A percentile compares a stretch with the other conserved stretches of the same genome.
Conservation (phyloP, 2,113 vertebrate species). For the Desmodus rotundus region DNA sequence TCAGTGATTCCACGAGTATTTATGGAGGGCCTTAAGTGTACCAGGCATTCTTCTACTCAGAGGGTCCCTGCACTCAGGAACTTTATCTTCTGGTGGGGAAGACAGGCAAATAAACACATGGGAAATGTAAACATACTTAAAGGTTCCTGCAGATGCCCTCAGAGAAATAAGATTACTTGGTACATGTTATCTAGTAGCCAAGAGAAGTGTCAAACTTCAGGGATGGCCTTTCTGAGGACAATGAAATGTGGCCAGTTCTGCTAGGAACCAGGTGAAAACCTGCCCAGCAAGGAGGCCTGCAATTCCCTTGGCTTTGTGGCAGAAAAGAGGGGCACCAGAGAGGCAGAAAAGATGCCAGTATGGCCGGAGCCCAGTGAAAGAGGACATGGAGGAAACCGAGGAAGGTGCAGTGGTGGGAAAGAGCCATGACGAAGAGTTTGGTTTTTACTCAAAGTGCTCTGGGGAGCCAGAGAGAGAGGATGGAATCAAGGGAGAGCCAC, state of each 20-base stretch:
- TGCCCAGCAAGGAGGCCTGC: background rate
- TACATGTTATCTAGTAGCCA: background rate
- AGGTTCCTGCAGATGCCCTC: background rate
- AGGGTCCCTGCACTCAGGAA: background rate
- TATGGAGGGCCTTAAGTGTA: background rate
- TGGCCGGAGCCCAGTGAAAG: background rate
- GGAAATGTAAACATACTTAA: background rate
- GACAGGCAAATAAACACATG: background rate
- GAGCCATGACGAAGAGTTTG: background rate
- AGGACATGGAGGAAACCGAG: background rate
- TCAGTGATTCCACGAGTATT: background rate
- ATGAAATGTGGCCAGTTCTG: background rate
- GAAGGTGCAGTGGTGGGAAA: background rate
- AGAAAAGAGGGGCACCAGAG: background rate
- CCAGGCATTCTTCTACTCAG: background rate
- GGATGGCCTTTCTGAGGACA: background rate
- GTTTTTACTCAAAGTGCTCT: background rate
- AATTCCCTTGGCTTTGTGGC: background rate
- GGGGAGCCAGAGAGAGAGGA: background rate
- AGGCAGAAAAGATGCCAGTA: background rate
- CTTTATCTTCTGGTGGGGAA: background rate
- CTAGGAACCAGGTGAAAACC: background rate
- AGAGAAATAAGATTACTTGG: background rate
- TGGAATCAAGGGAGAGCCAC: background rate
- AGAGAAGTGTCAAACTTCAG: background rate